Percentiles rank a stretch among this genome's conserved stretches.
phyloP scores from a whole-genome alignment of 2,888 invertebrate genomes.

The Nemotelus pantherinus region DNA sequence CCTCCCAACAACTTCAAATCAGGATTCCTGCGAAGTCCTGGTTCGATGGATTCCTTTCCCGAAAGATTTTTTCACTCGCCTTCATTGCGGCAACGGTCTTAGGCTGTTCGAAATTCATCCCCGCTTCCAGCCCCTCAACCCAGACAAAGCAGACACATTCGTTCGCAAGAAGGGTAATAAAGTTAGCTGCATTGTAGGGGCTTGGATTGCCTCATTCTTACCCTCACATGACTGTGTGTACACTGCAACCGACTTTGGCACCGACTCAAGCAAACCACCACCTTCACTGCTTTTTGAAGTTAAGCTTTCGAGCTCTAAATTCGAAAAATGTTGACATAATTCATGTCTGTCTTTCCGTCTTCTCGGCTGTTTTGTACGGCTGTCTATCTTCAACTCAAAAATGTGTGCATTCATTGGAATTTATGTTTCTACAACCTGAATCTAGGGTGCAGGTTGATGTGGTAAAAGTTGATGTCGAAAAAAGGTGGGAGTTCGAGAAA shows the following conservation, averaged over 20 bases:
- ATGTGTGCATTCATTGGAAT: slow-evolving; percentile 34
- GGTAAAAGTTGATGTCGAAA: background rate
- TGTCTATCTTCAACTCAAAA: slow-evolving; percentile 40
- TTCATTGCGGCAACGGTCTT: background rate
- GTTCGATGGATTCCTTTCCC: slow-evolving; percentile 9
- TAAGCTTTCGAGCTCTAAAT: slow-evolving; percentile 19
- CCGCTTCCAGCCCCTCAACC: no score
- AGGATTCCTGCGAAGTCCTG: background rate
- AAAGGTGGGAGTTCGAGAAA: no score
- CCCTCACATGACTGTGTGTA: background rate
- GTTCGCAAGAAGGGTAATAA: slow-evolving; percentile 7
- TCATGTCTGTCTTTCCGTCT: slow-evolving; percentile 31
- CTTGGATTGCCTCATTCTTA: background rate
- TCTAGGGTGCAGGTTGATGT: background rate
- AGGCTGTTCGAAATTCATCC: background rate
- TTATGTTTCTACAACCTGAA: slow-evolving; percentile 14
- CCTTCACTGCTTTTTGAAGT: background rate
- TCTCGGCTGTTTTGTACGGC: slow-evolving; percentile 8
- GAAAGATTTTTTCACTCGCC: background rate
- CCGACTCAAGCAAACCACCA: background rate
- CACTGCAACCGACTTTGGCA: background rate
- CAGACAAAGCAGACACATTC: background rate
- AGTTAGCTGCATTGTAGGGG: slow-evolving; percentile 18
- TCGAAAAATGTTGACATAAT: slow-evolving; percentile 40
- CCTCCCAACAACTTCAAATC: no score